Percentiles rank a stretch among this genome's conserved stretches.
These are phyloP conservation scores for Thalassarche chlororhynchos DNA, from an alignment of 2,113 vertebrate species.

Conservation along the genomic window DNA sequence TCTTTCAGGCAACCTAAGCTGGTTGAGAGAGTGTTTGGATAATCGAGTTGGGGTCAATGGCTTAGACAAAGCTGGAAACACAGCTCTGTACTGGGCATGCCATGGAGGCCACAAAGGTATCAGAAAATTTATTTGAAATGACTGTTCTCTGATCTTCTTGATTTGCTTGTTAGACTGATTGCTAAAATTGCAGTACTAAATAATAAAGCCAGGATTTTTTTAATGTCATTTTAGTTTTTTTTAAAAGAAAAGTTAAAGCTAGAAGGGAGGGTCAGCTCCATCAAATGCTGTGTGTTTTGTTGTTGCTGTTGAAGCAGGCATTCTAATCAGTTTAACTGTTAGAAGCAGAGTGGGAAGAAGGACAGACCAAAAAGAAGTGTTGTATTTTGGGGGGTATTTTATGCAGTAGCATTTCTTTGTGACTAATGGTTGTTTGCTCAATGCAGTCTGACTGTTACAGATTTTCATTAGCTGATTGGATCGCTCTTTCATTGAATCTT, in stretches of 20 bases:
- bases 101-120: conserved; percentile 96
- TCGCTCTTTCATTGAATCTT: background rate
- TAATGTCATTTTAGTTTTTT: background rate
- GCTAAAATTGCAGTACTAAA: background rate
- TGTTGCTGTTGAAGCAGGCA: background rate
- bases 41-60: conserved; percentile 95
- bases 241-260: background rate
- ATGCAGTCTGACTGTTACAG: background rate
- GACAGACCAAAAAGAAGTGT: background rate
- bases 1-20: conserved; percentile 92
- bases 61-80: conserved; percentile 97
- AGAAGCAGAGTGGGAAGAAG: background rate
- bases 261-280: background rate
- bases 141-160: background rate
- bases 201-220: background rate
- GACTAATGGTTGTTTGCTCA: background rate
- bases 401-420: background rate
- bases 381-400: background rate
- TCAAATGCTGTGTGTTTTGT: background rate
- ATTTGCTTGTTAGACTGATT: background rate
- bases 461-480: background rate
- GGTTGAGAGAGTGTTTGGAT: conserved; percentile 96
- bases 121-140: background rate
- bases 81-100: conserved; percentile 95
- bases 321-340: background rate